Evolutionary conservation across 2,888 invertebrate genomes (phyloP), one percentile per base, ranked within the genome.

Genomic region (Pocota personata): DNA sequence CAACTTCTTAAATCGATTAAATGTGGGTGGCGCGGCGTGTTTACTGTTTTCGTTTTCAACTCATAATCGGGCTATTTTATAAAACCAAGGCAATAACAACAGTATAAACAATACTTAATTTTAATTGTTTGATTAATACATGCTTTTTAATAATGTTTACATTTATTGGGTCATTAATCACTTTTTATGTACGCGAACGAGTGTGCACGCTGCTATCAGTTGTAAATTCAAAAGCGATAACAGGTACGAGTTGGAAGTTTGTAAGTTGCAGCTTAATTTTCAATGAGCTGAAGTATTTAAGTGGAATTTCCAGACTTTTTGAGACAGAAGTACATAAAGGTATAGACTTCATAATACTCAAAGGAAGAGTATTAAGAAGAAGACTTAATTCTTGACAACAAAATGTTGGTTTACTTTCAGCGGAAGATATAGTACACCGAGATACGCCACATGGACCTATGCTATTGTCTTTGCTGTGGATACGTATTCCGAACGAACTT

Each of bases 151-250:
- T n/a, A 12, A 12, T 43, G 43, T 43, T 43, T 62, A 62, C 43
- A 62, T 43, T 62, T 62, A 62, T 16, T 14, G 43, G 8, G 2
- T 46, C 27, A 40, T 46, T 40, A 46, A 62, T 62, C 43, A 43
- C 27, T 27, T 30, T 62, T 40, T 10, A 14, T 40, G 12, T 8
- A 10, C 14, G 43, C 27, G 16, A 62, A 46, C 16, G 5, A 46
- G 2, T 16, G 24, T 27, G 14, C 14, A 14, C n/a, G n/a, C n/a
- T 14, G 40, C 12, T 40, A 40, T 40, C 14, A 40, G 40, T 6
- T 14, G 40, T 40, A 40, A 40, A 14, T 14, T 40, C 40, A 14
- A 14, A 40, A 6, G 40, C 14, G 62, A 62, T 62, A 62, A 62
- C n/a, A 3, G 19, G 16, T 43, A 16, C 2, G 43, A 60, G 21